A percentile compares a stretch with the other conserved stretches of the same genome.
These are phyloP conservation scores for Meandrusa payeni DNA, from an alignment of 2,888 invertebrate species.

Conservation along the genomic window DNA sequence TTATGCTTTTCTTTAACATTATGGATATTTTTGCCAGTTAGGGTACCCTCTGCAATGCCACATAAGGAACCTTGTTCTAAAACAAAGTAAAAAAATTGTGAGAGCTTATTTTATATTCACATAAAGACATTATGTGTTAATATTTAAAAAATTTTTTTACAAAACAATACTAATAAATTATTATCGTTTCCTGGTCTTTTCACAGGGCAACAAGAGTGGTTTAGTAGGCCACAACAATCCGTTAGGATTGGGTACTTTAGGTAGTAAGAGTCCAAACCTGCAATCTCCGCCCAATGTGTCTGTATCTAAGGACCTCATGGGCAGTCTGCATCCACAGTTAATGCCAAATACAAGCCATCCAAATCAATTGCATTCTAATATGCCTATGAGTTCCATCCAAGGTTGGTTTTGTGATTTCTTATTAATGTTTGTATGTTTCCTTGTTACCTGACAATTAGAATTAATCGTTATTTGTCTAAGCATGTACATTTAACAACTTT, in stretches of 20 bases:
- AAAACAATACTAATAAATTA: constrained; percentile 50
- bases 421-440: background rate
- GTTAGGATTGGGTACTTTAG: constrained; percentile 87
- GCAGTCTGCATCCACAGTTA: constrained; percentile 85
- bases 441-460: background rate
- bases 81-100: too few relatives aligned
- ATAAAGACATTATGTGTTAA: too few relatives aligned
- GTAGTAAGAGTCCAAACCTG: constrained; percentile 91
- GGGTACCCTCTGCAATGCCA: too few relatives aligned
- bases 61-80: too few relatives aligned
- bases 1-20: too few relatives aligned
- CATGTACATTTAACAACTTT: too few relatives aligned
- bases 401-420: constrained; percentile 60
- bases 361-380: constrained; percentile 77
- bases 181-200: constrained; percentile 70
- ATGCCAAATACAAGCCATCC: constrained; percentile 88
- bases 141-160: too few relatives aligned
- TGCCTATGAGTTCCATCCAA: constrained; percentile 87
- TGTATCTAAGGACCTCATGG: constrained; percentile 90
- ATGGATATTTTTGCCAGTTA: too few relatives aligned
- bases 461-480: background rate
- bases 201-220: constrained; percentile 86
- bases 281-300: constrained; percentile 93
- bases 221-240: constrained; percentile 86
- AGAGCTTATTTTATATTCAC: too few relatives aligned